Evolutionary conservation across 2,797 vertebrate species (phyloP).

Genomic region (Pseudochromis fuscus): DNA sequence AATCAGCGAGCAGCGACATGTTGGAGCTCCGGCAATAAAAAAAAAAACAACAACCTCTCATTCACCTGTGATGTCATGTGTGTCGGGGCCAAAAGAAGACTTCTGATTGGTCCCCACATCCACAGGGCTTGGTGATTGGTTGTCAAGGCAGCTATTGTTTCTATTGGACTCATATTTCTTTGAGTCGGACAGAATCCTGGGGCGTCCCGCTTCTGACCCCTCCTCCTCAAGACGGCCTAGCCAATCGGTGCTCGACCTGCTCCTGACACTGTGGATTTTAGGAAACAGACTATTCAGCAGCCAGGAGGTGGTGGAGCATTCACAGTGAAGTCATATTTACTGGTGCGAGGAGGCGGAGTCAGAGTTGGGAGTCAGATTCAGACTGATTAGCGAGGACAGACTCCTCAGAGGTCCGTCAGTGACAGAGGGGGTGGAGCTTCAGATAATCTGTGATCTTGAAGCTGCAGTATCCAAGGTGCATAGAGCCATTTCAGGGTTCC

Average conservation of each 20-base stretch:
- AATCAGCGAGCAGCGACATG: neutral
- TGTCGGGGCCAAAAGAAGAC: conserved; percentile 36
- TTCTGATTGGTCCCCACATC: conserved; percentile 50
- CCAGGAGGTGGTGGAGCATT: neutral
- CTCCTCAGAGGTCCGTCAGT: no score
- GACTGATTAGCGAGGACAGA: conserved; percentile 6
- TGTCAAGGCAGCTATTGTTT: conserved; percentile 83
- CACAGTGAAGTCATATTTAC: neutral
- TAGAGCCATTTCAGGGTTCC: no score
- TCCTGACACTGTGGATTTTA: conserved; percentile 4
- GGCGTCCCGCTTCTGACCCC: conserved; percentile 4
- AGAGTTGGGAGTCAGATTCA: neutral
- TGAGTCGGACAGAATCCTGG: conserved; percentile 17
- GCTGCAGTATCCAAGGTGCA: no score
- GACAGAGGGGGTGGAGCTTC: neutral
- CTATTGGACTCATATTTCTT: conserved; percentile 54
- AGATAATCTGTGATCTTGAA: neutral
- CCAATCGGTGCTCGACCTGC: neutral
- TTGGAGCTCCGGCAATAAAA: conserved; percentile 64
- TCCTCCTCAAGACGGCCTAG: neutral
- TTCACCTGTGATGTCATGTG: conserved; percentile 46
- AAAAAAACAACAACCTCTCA: no score
- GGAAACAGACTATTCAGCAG: conserved; percentile 1
- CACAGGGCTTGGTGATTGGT: conserved; percentile 63
- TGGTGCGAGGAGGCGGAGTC: conserved; percentile 8